A percentile compares a stretch with the other conserved stretches of the same genome.
phyloP scores from a whole-genome alignment of 2,797 vertebrate species.

The Lerista edwardsae region DNA sequence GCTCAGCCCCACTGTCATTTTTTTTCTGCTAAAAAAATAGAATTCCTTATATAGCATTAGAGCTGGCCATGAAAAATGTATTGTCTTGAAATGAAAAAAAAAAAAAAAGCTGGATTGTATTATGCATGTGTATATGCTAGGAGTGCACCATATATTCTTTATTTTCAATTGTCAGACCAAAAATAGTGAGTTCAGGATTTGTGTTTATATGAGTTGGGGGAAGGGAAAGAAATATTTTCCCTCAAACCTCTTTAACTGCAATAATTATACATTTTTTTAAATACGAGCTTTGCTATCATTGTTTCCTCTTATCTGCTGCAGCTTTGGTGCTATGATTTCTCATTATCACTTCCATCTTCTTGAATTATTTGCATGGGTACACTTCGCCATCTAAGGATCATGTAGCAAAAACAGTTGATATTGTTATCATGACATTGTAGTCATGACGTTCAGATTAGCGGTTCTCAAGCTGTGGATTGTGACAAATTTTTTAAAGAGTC shows the following conservation, averaged over 20 bases:
- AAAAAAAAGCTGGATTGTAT: neutral
- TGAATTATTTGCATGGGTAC: neutral
- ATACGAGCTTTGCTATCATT: neutral
- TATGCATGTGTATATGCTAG: neutral
- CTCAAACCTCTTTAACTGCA: neutral
- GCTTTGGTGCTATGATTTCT: neutral
- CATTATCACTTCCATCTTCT: neutral
- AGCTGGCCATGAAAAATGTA: neutral
- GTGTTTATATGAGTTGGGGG: neutral
- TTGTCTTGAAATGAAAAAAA: constrained; percentile 8
- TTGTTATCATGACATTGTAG: too few species aligned
- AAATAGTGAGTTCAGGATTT: neutral
- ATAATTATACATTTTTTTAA: neutral
- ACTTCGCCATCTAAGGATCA: neutral
- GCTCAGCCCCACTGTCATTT: neutral
- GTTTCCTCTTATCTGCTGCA: neutral
- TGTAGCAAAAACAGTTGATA: neutral
- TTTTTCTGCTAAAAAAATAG: neutral
- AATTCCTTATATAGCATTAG: neutral
- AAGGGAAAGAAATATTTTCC: neutral
- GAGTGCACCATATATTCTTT: neutral
- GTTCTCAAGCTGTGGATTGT: too few species aligned
- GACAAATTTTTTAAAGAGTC: too few species aligned
- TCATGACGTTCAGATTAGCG: too few species aligned
- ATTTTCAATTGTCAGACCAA: neutral